Conservation (phyloP, 2,113 vertebrate genomes). For the Daboia siamensis region DNA sequence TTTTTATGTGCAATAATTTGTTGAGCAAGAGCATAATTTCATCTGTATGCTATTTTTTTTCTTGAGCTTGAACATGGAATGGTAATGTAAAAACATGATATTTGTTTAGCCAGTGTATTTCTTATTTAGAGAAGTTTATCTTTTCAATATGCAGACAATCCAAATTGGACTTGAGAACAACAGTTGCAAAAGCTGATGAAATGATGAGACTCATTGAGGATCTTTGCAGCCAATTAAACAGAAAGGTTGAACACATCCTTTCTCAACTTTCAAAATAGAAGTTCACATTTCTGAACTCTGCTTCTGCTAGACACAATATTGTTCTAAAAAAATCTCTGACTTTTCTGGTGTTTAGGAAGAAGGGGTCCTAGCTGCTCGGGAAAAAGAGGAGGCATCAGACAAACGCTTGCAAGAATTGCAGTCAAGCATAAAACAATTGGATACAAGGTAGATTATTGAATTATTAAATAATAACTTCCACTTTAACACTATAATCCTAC, state of each 20-base stretch:
- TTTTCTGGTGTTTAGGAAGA: slow-evolving; percentile 74
- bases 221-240: slow-evolving; percentile 78
- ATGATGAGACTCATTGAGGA: slow-evolving; percentile 76
- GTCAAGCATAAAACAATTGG: slow-evolving; percentile 76
- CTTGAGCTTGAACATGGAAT: neutral
- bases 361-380: slow-evolving; percentile 72
- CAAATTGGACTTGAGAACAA: slow-evolving; percentile 78
- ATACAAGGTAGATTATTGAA: slow-evolving; percentile 74
- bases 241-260: slow-evolving; percentile 71
- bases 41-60: neutral
- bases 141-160: slow-evolving; percentile 71
- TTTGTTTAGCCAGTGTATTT: too few species aligned
- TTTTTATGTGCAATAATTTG: neutral
- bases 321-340: neutral
- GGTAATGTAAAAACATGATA: neutral
- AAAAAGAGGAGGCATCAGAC: slow-evolving; percentile 81
- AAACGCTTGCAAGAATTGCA: slow-evolving; percentile 82
- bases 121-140: neutral
- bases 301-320: slow-evolving; percentile 18
- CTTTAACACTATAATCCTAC: neutral
- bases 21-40: neutral
- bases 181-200: slow-evolving; percentile 81
- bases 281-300: neutral
- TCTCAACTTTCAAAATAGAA: slow-evolving; percentile 4
- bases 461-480: neutral